Percentiles rank a stretch among this genome's conserved stretches.
These are phyloP conservation scores for Propithecus perrieri DNA, from an alignment of 2,797 vertebrate species.

Conservation along the genomic window DNA sequence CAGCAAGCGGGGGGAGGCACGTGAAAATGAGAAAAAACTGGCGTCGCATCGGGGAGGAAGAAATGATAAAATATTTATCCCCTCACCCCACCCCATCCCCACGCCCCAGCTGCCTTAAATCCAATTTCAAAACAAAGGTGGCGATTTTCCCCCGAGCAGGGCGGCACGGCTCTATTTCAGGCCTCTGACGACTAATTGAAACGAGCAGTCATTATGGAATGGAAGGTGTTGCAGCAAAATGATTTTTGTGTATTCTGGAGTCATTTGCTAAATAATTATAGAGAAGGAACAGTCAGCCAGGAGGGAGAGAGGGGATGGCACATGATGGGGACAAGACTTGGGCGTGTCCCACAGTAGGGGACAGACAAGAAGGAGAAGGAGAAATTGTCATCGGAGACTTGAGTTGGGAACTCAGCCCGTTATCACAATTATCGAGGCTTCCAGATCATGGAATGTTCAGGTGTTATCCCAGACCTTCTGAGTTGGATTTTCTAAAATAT, in stretches of 20 bases:
- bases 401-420: accelerated
- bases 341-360: not conserved
- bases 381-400: not conserved
- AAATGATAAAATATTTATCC: not conserved
- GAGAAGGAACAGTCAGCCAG: not conserved
- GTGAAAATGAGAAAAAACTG: constrained; percentile 10
- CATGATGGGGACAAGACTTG: not conserved
- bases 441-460: not conserved
- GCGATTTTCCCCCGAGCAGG: not conserved
- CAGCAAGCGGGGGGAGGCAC: not conserved
- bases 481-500: not conserved
- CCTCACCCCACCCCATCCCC: not conserved
- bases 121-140: constrained; percentile 49
- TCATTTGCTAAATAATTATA: not conserved
- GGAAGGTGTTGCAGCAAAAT: not conserved
- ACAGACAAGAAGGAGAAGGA: not conserved
- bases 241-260: not conserved
- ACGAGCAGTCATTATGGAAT: not conserved
- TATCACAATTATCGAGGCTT: not conserved
- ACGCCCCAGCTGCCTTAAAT: not conserved
- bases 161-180: not conserved
- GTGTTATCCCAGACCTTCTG: not conserved
- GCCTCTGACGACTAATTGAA: constrained; percentile 47
- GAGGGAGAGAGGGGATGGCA: accelerated
- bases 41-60: not conserved